Conservation (phyloP, 2,888 invertebrate genomes). For the Griposia aprilina region DNA sequence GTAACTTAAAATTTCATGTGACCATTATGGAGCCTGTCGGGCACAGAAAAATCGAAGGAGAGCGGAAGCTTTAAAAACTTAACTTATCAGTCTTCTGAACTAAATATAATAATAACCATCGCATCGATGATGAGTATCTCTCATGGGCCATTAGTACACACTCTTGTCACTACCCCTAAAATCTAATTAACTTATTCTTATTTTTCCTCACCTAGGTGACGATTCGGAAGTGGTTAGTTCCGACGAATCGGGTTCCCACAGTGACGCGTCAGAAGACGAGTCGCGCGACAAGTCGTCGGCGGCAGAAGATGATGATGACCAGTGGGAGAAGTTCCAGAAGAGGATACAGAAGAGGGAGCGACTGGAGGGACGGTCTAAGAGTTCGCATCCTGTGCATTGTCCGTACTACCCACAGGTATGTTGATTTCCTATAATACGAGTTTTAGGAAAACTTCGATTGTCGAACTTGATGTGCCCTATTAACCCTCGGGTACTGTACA, state of each 20-base stretch:
- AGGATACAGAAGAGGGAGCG: constrained; percentile 96
- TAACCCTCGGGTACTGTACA: neutral
- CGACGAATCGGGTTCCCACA: constrained; percentile 87
- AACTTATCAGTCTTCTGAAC: no score
- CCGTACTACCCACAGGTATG: constrained; percentile 97
- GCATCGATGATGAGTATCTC: neutral
- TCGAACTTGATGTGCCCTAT: neutral
- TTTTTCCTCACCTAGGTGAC: constrained; percentile 72
- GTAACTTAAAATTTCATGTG: no score
- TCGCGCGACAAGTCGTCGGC: constrained; percentile 92
- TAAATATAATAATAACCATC: neutral
- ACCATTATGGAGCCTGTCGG: no score
- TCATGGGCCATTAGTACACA: no score
- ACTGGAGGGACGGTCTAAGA: constrained; percentile 97
- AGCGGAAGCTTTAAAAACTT: no score
- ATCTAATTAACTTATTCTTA: neutral
- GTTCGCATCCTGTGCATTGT: constrained; percentile 99
- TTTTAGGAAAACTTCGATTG: neutral
- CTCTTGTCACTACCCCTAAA: neutral
- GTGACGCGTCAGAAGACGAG: constrained; percentile 89
- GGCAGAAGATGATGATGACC: constrained; percentile 94
- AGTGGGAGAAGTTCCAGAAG: constrained; percentile 98
- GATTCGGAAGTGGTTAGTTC: constrained; percentile 86
- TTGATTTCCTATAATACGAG: neutral
- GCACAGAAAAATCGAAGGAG: no score